phyloP scores from a whole-genome alignment of 2,888 invertebrate species.

The Drosophila atripex region DNA sequence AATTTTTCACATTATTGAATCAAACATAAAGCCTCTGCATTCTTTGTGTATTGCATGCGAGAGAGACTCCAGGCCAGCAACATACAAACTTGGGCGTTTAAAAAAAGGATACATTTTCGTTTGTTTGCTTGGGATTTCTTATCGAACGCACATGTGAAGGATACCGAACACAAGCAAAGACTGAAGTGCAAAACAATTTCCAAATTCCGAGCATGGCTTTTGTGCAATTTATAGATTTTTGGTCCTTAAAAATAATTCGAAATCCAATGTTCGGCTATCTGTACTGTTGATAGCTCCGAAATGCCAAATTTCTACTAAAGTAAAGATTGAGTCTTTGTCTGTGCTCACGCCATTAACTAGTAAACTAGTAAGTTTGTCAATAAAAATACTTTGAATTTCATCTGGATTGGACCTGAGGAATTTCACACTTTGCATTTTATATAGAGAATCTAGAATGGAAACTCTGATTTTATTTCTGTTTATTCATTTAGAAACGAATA shows the following conservation, averaged over 20 bases:
- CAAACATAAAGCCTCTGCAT: neutral
- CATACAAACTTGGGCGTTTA: slow-evolving; percentile 19
- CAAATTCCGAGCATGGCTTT: slow-evolving; percentile 69
- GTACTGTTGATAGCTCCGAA: slow-evolving; percentile 42
- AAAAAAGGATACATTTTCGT: slow-evolving; percentile 35
- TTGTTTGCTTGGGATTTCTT: slow-evolving; percentile 44
- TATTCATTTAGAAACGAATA: neutral
- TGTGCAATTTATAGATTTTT: slow-evolving; percentile 69
- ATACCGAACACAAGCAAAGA: neutral
- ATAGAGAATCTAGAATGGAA: neutral
- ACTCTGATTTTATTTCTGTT: neutral
- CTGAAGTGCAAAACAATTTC: slow-evolving; percentile 68
- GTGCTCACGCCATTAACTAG: neutral
- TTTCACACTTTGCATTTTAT: neutral
- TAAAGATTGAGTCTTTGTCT: neutral
- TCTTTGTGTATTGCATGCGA: neutral
- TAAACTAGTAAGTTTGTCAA: neutral
- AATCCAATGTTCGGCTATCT: slow-evolving; percentile 47
- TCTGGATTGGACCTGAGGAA: neutral
- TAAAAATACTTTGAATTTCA: neutral
- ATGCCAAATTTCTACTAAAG: slow-evolving; percentile 17
- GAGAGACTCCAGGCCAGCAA: slow-evolving; percentile 18
- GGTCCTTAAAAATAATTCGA: slow-evolving; percentile 70
- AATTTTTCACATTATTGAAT: neutral
- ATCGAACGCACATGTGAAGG: slow-evolving; percentile 15